Base-by-base conservation (phyloP, 1,140 invertebrate genomes). In the Drosophila chauvacae region DNA sequence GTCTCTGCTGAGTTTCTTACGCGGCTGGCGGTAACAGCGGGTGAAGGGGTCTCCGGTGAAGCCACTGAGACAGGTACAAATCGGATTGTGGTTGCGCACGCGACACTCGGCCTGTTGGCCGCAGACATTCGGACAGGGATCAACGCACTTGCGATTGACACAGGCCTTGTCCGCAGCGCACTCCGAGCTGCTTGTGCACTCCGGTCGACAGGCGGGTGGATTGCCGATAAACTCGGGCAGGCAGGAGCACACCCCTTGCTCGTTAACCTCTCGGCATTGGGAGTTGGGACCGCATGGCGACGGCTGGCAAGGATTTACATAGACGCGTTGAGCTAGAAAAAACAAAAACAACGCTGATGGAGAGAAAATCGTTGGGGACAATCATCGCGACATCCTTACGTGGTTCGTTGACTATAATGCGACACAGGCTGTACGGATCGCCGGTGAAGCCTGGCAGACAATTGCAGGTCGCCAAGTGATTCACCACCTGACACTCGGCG, bases 91-190 rank as follows among this genome's bases (percentile, higher is more conserved):
- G 87, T 96, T 96, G 11, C 95, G 92, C 0, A 97, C 96, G 23
- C 94, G 94, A 83, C 97, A 97, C 71, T 95, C 94, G 1, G 97
- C 95, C 92, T 96, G 96, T 60, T 95, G 92, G 2, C 96, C 97
- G 91, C 97, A 97, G 3, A 95, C 95, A 64, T 95, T 95, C 28
- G 95, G 94, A 77, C 97, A 97, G 11, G 96, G 96, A 93, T 97
- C 95, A 37, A 95, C 93, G 83, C 97, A 97, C 93, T 97, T 97
- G 76, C 97, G 96, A 91, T 96, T 96, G 23, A 96, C 93, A 80
- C 97, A 97, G 3, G 96, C 96, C 83, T 94, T 95, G 45, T 94
- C 94, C 13, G 94, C 93, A 50, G 95, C 93, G 78, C 97, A 97
- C 78, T 98, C 97, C 13, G 96, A 95, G 90, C 97, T 97, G 14